phyloP scores from a whole-genome alignment of 1,140 invertebrate species.

The Mizuhopecten yessoensis region DNA sequence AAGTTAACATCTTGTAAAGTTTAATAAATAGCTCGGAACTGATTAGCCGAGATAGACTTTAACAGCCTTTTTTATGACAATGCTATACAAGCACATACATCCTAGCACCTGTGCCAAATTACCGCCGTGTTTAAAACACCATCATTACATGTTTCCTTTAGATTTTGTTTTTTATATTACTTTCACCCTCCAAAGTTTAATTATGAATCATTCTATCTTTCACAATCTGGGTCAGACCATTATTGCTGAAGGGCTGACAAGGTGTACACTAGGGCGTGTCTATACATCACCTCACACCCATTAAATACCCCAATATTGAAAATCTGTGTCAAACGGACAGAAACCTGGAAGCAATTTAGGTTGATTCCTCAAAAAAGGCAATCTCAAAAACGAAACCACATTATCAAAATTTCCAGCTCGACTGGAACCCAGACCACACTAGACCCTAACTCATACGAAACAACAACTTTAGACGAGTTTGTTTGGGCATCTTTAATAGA shows the following conservation, averaged over 20 bases:
- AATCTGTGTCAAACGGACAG: not conserved
- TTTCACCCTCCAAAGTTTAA: not conserved
- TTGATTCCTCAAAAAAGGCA: not conserved
- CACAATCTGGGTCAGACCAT: not conserved
- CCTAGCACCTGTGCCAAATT: not conserved
- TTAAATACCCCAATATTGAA: not conserved
- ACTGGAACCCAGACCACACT: not conserved
- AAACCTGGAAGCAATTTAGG: not conserved
- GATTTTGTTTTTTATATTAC: not conserved
- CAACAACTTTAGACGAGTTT: not conserved
- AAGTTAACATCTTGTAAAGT: no score
- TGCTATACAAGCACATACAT: not conserved
- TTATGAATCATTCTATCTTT: not conserved
- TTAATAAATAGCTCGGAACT: not conserved
- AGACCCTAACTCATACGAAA: not conserved
- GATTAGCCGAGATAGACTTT: not conserved
- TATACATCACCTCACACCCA: not conserved
- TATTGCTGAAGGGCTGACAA: not conserved
- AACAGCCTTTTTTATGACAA: not conserved
- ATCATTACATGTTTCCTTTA: not conserved
- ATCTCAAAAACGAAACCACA: not conserved
- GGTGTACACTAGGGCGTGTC: not conserved
- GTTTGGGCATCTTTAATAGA: not conserved
- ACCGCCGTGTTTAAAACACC: not conserved
- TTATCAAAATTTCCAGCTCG: not conserved